Evolutionary conservation across 2,797 vertebrate species (phyloP), one percentile per base, ranked within the genome.

Genomic region (Hafferia zeledoni): DNA sequence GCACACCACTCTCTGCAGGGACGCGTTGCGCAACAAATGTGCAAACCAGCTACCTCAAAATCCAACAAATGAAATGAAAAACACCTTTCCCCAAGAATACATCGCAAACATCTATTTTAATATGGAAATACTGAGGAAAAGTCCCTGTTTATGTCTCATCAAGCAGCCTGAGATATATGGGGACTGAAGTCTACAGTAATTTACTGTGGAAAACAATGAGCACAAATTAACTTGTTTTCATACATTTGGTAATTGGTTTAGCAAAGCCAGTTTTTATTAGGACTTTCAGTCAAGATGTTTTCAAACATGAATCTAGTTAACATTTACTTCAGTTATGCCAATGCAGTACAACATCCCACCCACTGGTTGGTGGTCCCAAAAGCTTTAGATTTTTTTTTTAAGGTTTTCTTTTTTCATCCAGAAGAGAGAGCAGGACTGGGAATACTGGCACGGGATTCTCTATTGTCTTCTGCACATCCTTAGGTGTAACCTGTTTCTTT

Each of bases 1-100:
- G 35, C 35, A 16, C 0, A 0, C 7, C 0, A 0, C 23, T 64
- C 50, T 61, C 43, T 79, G 28, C 0, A 0, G 41, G 25, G 37
- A 31, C 67, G 76, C 30, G 8, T 52, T 59, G 17, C 46, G 12
- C 46, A 30, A 39, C 13, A 60, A 16, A 17, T 1, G 0, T 22
- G 31, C 28, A 78, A 86, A 69, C 5, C 24, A 63, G 11, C 10
- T 47, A 49, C 77, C 50, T 56, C 47, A 64, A 87, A 93, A 76
- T 10, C 10, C 43, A 77, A 12, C 14, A 49, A 70, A 65, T 9
- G 3, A 69, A 83, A 47, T 18, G 9, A 33, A 71, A 71, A 10
- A 0, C 23, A 39, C 30, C 37, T 18, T 81, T 22, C 15, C 14
- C 23, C 20, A 39, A 37, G 25, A 78, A 64, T 12, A 68, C 17